Evolutionary conservation across 2,113 vertebrate genomes (phyloP).

Genomic region (Tylochromis polylepis): DNA sequence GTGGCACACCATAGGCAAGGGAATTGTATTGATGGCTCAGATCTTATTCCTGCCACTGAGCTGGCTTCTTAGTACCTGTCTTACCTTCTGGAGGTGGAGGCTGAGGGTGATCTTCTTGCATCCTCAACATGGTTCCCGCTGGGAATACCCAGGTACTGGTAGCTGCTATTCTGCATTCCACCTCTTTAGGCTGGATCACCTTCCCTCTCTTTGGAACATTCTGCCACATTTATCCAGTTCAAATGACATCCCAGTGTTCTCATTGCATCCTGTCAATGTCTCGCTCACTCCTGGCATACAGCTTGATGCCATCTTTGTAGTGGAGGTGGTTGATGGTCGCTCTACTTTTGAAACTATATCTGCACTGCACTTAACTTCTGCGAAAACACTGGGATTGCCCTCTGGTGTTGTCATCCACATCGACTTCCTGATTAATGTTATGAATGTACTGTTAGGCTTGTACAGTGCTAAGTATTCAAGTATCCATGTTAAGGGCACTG

Average conservation of each 20-base stretch:
- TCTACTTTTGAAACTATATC: neutral
- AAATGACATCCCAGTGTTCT: neutral
- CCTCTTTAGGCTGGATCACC: neutral
- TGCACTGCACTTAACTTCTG: neutral
- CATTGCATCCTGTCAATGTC: neutral
- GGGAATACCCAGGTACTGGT: neutral
- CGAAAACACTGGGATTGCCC: accelerated
- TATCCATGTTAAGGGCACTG: accelerated
- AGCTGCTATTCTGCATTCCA: neutral
- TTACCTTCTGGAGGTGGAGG: neutral
- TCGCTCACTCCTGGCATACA: neutral
- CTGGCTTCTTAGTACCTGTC: neutral
- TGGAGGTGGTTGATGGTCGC: accelerated
- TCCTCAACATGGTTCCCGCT: neutral
- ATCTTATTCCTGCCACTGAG: neutral
- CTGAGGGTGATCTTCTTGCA: neutral
- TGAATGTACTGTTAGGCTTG: accelerated
- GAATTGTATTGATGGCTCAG: neutral
- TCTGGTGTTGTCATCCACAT: neutral
- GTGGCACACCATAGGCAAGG: no score
- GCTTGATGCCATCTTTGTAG: neutral
- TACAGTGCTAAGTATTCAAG: neutral
- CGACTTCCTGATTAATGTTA: accelerated
- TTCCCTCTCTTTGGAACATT: neutral
- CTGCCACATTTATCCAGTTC: neutral